phyloP scores from a whole-genome alignment of 2,797 vertebrate species.

The Coendou prehensilis region DNA sequence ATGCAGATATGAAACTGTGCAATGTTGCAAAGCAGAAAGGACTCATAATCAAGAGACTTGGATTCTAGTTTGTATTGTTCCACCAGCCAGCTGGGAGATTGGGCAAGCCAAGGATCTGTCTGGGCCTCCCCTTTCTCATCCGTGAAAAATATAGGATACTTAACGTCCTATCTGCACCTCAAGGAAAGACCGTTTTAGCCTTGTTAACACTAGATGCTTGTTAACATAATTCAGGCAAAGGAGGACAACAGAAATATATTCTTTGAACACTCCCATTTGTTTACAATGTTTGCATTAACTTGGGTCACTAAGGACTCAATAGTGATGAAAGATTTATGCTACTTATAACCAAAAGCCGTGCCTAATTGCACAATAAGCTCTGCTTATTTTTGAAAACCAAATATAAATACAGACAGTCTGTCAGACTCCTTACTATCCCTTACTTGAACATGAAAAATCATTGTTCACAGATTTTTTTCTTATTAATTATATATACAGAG shows the following conservation, averaged over 20 bases:
- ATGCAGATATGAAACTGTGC: background rate
- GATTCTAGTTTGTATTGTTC: background rate
- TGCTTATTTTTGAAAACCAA: slow-evolving; percentile 35
- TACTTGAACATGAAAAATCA: background rate
- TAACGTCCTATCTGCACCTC: background rate
- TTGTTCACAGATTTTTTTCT: background rate
- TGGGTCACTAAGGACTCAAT: background rate
- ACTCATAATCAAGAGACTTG: background rate
- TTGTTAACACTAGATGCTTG: background rate
- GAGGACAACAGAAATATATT: background rate
- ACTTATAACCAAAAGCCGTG: background rate
- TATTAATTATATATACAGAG: background rate
- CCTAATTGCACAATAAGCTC: background rate
- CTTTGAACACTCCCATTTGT: background rate
- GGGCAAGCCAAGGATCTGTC: background rate
- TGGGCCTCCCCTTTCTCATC: background rate
- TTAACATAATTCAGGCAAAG: background rate
- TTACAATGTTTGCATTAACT: slow-evolving; percentile 2
- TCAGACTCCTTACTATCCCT: background rate
- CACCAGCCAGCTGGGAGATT: background rate
- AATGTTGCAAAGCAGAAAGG: background rate
- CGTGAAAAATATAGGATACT: background rate
- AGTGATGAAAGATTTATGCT: background rate
- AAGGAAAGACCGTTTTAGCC: background rate
- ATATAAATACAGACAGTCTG: background rate